phyloP scores from a whole-genome alignment of 1,140 invertebrate species.

The Whitmania pigra region DNA sequence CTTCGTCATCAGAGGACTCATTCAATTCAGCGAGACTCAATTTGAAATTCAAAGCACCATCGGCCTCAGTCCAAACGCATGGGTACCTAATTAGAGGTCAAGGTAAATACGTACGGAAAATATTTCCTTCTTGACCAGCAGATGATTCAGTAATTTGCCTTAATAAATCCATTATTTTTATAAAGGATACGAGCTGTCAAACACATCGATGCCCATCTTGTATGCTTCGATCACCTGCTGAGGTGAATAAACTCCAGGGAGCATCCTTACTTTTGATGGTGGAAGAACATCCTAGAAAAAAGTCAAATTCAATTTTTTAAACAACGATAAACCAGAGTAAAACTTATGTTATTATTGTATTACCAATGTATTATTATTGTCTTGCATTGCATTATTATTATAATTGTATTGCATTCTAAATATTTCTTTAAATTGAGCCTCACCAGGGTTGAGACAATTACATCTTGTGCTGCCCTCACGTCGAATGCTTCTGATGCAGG shows the following conservation, averaged over 20 bases:
- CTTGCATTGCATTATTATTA: no score
- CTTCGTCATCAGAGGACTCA: neutral
- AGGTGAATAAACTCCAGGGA: constrained; percentile 60
- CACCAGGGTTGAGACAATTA: constrained; percentile 47
- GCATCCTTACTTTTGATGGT: constrained; percentile 50
- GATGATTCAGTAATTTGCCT: neutral
- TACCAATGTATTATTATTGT: no score
- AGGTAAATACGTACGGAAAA: neutral
- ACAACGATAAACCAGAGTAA: neutral
- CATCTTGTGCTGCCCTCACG: constrained; percentile 47
- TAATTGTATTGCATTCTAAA: no score
- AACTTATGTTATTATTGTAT: no score
- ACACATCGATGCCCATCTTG: constrained; percentile 62
- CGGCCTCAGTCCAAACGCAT: neutral
- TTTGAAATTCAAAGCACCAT: constrained; percentile 1
- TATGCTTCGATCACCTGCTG: constrained; percentile 51
- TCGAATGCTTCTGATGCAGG: constrained; percentile 48
- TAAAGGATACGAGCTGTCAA: constrained; percentile 59
- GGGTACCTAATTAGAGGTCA: neutral
- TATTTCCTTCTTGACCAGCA: neutral
- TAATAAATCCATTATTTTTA: neutral
- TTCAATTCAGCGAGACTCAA: neutral
- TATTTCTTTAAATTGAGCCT: constrained; percentile 20
- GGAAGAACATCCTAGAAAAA: constrained; percentile 49
- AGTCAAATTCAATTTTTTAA: neutral